A percentile compares a stretch with the other conserved stretches of the same genome.
phyloP scores from a whole-genome alignment of 2,113 vertebrate species.

The Notiomystis cincta region DNA sequence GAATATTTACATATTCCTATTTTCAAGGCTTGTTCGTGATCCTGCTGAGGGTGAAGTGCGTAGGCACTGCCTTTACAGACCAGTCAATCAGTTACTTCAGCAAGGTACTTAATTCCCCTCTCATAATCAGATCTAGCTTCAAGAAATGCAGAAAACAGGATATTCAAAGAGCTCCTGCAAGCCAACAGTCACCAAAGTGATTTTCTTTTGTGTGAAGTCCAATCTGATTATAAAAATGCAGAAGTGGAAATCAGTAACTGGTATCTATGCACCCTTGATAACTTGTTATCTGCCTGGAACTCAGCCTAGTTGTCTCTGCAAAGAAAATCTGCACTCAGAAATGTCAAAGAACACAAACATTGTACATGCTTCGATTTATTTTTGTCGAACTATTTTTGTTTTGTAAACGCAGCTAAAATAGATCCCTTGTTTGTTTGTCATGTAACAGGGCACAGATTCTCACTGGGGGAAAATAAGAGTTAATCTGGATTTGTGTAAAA shows the following conservation, averaged over 20 bases:
- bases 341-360: constrained; percentile 12
- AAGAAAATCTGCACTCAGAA: constrained; percentile 16
- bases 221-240: constrained; percentile 60
- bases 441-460: background rate
- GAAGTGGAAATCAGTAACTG: constrained; percentile 45
- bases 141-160: constrained; percentile 38
- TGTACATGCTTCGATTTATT: background rate
- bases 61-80: background rate
- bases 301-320: constrained; percentile 31
- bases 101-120: constrained; percentile 35
- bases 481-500: background rate
- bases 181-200: constrained; percentile 30
- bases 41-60: background rate
- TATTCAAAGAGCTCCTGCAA: constrained; percentile 45
- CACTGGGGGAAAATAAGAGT: background rate
- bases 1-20: background rate
- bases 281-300: constrained; percentile 51
- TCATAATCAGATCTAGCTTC: constrained; percentile 39
- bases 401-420: background rate
- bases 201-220: constrained; percentile 51
- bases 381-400: constrained; percentile 4
- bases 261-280: constrained; percentile 35
- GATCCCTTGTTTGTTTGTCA: background rate
- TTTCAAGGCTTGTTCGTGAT: background rate
- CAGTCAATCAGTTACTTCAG: constrained; percentile 41